Evolutionary conservation across 2,113 vertebrate species (phyloP), one percentile per base, ranked within the genome.

Genomic region (Mungos mungo): DNA sequence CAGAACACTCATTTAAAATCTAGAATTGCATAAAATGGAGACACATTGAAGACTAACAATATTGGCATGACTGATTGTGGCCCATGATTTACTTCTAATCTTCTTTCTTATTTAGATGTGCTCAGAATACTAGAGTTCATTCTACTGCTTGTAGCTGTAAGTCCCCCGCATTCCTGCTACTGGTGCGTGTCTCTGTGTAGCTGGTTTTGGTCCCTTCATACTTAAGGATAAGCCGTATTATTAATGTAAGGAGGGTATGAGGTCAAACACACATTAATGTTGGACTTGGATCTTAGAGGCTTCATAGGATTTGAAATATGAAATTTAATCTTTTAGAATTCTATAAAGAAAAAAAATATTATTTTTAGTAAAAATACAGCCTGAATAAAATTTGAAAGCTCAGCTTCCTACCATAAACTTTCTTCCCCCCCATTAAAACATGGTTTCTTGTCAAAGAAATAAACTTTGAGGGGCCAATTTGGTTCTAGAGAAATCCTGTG

Each of bases 391-490:
- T 86, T 82, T 97, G 96, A 97, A 96, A 97, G 72, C 65, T 95
- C 77, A 93, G 65, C 90, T 94, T 97, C 84, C 81, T 52, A 71
- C 52, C 74, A 69, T 93, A 88, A 95, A 77, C 71, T 82, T 83
- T 93, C 90, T 68, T 88, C 87, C 92, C 81, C 81, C 83, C 66
- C 87, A 91, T 85, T 96, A 97, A 98, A 97, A 95, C 88, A 95
- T 93, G 27, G 21, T 90, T 96, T 96, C 71, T 96, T 96, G 95
- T 96, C 89, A 97, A 97, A 96, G 84, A 95, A 98, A 97, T 93
- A 97, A 96, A 96, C 92, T 74, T 83, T 69, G 88, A 97, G 76
- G 95, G 92, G 69, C 97, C 52, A 94, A n/a, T 93, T 94, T 93
- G 68, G 60, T 90, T 95, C 63, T 68, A 76, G 83, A 97, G 87